A percentile compares a stretch with the other conserved stretches of the same genome.
phyloP scores from a whole-genome alignment of 2,888 invertebrate genomes.

The Allacma fusca region DNA sequence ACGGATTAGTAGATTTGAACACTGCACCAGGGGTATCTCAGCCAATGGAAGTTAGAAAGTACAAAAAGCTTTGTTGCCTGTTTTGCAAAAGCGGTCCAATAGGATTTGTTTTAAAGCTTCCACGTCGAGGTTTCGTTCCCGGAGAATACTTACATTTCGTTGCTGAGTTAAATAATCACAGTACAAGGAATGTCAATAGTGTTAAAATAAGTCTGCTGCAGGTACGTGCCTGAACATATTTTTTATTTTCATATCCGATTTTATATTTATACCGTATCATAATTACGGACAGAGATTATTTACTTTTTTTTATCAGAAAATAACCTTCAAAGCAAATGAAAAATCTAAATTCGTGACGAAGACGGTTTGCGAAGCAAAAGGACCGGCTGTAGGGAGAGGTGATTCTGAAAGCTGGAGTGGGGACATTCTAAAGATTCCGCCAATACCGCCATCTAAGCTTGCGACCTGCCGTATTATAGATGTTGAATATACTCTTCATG shows the following conservation, averaged over 20 bases:
- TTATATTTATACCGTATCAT: no score
- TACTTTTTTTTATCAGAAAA: background rate
- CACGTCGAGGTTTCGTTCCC: constrained; percentile 41
- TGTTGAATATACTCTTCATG: constrained; percentile 76
- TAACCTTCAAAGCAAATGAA: background rate
- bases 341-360: background rate
- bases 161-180: constrained; percentile 40
- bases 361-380: constrained; percentile 16
- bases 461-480: constrained; percentile 79
- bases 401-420: constrained; percentile 73
- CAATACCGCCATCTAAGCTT: constrained; percentile 79
- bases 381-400: constrained; percentile 48
- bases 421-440: constrained; percentile 72
- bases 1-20: constrained; percentile 83
- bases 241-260: no score
- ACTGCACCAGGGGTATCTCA: constrained; percentile 75
- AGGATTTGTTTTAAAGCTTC: constrained; percentile 35
- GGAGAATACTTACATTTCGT: constrained; percentile 37
- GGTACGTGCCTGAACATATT: no score
- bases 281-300: no score
- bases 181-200: constrained; percentile 23
- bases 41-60: constrained; percentile 74
- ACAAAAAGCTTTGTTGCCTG: constrained; percentile 80
- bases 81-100: constrained; percentile 67
- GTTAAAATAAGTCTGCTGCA: constrained; percentile 25